Evolutionary conservation across 92 coral and sea anemone species (phyloP).

Genomic region (Bergia sp.): DNA sequence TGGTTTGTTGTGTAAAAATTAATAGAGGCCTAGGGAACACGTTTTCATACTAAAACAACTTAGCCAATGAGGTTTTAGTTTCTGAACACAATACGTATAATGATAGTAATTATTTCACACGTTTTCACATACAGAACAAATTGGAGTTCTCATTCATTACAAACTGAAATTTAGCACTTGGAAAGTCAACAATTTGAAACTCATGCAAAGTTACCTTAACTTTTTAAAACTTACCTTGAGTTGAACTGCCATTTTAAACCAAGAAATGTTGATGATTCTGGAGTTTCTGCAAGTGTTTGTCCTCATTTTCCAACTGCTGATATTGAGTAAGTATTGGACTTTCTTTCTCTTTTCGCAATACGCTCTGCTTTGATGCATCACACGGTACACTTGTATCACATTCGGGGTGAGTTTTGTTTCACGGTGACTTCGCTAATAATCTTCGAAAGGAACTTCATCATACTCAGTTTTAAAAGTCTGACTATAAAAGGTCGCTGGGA

Average conservation of each 20-base stretch:
- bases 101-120: conserved; percentile 14
- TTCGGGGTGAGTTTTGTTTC: background rate
- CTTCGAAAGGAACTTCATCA: background rate
- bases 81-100: background rate
- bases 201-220: background rate
- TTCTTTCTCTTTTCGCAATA: background rate
- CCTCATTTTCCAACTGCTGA: conserved; percentile 19
- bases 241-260: no score
- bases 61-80: background rate
- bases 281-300: background rate
- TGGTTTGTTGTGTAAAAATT: background rate
- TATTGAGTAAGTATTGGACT: conserved; percentile 22
- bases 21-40: background rate
- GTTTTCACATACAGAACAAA: conserved; percentile 14
- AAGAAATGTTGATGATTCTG: background rate
- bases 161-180: background rate
- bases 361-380: background rate
- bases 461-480: no score
- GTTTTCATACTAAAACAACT: conserved; percentile 16
- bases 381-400: background rate
- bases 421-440: background rate
- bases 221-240: background rate
- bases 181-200: background rate
- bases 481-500: background rate
- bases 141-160: background rate